Conservation (phyloP, 1,140 invertebrate genomes). For the Polyergus mexicanus region DNA sequence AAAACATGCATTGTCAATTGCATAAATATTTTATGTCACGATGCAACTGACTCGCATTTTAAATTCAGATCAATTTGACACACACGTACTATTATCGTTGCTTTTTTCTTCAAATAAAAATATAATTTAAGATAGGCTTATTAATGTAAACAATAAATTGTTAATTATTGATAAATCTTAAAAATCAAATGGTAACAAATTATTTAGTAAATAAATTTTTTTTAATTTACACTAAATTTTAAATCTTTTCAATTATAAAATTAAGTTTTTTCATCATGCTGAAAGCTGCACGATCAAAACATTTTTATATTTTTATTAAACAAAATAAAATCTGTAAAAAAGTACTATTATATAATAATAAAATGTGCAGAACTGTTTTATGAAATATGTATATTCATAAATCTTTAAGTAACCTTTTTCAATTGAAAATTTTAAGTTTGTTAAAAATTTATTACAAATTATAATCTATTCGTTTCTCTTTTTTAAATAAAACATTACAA, state of each 20-base stretch:
- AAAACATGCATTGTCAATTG: not conserved
- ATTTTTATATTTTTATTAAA: not conserved
- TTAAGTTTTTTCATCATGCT: not conserved
- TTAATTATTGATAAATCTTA: not conserved
- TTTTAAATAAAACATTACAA: conserved; percentile 26
- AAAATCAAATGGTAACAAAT: not conserved
- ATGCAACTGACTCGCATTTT: conserved; percentile 17
- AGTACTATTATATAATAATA: not conserved
- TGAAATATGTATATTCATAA: not conserved
- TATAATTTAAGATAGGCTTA: not conserved
- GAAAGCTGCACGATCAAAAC: not conserved
- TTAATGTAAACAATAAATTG: not conserved
- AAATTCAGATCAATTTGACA: conserved; percentile 10
- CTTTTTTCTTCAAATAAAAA: not conserved
- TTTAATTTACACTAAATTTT: not conserved
- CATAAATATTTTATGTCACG: conserved; percentile 37
- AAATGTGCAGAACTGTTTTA: not conserved
- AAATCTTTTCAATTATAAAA: not conserved
- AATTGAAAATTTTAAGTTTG: not conserved
- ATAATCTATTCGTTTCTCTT: conserved; percentile 3
- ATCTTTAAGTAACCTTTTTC: not conserved
- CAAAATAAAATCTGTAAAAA: not conserved
- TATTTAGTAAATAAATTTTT: not conserved
- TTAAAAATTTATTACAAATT: conserved; percentile 41
- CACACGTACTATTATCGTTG: not conserved